A percentile compares a stretch with the other conserved stretches of the same genome.
Conservation (phyloP, 2,888 invertebrate species). For the Mythimna ferrago region DNA sequence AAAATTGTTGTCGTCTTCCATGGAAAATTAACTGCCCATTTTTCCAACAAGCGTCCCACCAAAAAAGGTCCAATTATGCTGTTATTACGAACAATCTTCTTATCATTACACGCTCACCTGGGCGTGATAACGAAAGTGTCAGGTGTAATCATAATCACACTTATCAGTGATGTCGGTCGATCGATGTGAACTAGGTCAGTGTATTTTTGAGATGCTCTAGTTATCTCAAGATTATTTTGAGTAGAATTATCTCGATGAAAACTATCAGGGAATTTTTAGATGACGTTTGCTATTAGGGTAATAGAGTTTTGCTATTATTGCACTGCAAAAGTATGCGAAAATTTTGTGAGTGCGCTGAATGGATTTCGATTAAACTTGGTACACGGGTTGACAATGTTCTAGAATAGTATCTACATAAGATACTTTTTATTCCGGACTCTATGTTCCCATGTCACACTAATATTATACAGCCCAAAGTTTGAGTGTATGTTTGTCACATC, state of each 20-base stretch:
- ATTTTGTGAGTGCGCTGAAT: no score
- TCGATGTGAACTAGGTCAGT: slow-evolving; percentile 43
- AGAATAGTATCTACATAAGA: no score
- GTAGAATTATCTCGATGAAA: neutral
- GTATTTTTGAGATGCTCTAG: slow-evolving; percentile 15
- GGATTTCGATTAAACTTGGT: no score
- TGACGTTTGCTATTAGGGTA: no score
- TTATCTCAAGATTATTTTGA: slow-evolving; percentile 26
- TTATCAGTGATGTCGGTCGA: slow-evolving; percentile 25
- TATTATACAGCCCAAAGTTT: no score
- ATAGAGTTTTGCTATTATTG: no score
- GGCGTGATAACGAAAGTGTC: slow-evolving; percentile 41
- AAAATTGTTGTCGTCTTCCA: neutral
- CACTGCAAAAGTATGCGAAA: no score
- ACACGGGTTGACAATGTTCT: no score
- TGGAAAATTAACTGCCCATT: neutral
- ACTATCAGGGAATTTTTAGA: neutral
- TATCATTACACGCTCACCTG: slow-evolving; percentile 33
- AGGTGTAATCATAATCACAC: slow-evolving; percentile 28
- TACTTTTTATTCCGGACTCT: no score
- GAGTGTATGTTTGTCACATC: no score
- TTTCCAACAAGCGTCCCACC: neutral
- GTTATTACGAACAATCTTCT: slow-evolving; percentile 10
- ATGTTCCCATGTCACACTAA: no score
- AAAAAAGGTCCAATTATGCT: neutral